Evolutionary conservation across 2,888 invertebrate species (phyloP).

Genomic region (Hyposoter dolosus): DNA sequence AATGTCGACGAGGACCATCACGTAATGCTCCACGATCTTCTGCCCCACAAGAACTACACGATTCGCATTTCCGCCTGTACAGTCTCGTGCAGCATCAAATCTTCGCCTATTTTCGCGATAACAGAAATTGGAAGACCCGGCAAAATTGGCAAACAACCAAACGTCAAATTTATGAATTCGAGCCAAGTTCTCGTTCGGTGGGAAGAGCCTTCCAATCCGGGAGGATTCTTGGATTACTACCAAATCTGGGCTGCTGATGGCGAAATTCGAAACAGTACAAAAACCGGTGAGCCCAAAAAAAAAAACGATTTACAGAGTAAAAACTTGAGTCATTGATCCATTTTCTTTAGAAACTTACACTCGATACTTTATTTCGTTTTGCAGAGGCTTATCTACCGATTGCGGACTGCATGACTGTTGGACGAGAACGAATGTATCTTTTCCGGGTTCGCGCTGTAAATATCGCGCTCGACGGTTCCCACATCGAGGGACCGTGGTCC

Average conservation of each 20-base stretch:
- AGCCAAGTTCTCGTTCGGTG: conserved; percentile 85
- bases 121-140: conserved; percentile 89
- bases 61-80: conserved; percentile 91
- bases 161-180: conserved; percentile 84
- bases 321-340: conserved; percentile 4
- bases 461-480: conserved; percentile 74
- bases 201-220: conserved; percentile 84
- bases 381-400: conserved; percentile 80
- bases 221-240: conserved; percentile 86
- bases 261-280: conserved; percentile 78
- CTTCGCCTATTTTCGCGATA: conserved; percentile 85
- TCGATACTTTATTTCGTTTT: conserved; percentile 53
- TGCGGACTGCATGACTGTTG: conserved; percentile 81
- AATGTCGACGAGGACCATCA: conserved; percentile 75
- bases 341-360: not conserved
- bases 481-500: conserved; percentile 84
- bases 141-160: conserved; percentile 82
- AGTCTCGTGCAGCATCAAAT: conserved; percentile 87
- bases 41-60: conserved; percentile 89
- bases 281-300: conserved; percentile 72
- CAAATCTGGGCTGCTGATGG: conserved; percentile 84
- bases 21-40: conserved; percentile 83
- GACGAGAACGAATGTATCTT: conserved; percentile 77
- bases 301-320: not conserved
- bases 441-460: conserved; percentile 84